Conservation (phyloP, 2,888 invertebrate genomes). For the Siphonodentalium dalli region DNA sequence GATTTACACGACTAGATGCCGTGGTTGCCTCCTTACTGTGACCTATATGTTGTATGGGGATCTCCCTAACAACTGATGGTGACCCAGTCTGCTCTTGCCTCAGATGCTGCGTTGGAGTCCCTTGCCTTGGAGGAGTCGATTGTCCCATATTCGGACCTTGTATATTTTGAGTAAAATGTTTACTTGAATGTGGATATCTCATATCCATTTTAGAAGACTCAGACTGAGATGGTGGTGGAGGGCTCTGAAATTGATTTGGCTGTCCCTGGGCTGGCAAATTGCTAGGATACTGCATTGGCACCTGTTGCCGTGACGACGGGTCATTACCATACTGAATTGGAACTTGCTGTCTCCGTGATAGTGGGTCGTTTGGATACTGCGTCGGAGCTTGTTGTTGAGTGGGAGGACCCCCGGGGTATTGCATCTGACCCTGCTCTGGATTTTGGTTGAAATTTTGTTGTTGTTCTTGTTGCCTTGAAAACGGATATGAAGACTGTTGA, state of each 20-base stretch:
- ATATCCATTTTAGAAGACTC: constrained; percentile 5
- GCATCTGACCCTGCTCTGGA: too few relatives aligned
- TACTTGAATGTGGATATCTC: constrained; percentile 1
- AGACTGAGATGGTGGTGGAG: constrained; percentile 12
- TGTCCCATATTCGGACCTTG: constrained; percentile 10
- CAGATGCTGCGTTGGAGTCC: constrained; percentile 23
- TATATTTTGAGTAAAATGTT: too few relatives aligned
- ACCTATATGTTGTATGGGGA: constrained; percentile 18
- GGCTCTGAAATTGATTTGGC: constrained; percentile 16
- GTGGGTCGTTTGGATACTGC: constrained; percentile 3
- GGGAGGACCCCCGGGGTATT: constrained; percentile 21
- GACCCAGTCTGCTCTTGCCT: constrained; percentile 16
- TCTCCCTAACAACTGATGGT: constrained; percentile 13
- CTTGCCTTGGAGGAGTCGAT: constrained; percentile 6
- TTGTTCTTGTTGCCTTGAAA: too few relatives aligned
- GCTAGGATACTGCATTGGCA: not conserved
- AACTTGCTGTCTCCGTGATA: constrained; percentile 1
- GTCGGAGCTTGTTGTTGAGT: constrained; percentile 8
- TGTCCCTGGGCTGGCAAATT: constrained; percentile 7
- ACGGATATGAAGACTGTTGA: constrained; percentile 5
- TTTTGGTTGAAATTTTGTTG: too few relatives aligned
- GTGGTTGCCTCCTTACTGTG: not conserved
- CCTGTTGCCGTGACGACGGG: constrained; percentile 3
- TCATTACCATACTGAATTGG: not conserved
- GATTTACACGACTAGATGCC: not conserved